Evolutionary conservation across 2,113 vertebrate species (phyloP).

Genomic region (Fulica atra): DNA sequence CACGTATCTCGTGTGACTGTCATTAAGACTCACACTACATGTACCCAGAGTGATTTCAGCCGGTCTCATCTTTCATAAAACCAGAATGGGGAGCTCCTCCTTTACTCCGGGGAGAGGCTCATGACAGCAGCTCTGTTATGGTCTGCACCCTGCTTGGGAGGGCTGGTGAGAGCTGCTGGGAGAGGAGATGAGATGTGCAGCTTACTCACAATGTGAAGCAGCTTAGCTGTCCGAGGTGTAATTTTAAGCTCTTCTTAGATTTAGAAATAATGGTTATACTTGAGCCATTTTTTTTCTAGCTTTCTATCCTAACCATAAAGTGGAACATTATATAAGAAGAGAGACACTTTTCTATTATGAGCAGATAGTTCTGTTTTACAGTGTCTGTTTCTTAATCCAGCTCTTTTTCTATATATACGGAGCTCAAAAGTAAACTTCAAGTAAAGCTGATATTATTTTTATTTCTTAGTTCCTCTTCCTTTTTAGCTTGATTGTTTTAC

Average conservation of each 20-base stretch:
- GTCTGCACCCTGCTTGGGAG: background rate
- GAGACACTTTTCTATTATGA: background rate
- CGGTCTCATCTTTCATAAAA: background rate
- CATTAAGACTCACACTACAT: background rate
- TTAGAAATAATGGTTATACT: background rate
- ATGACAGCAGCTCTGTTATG: background rate
- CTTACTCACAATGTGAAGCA: background rate
- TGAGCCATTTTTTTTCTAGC: background rate
- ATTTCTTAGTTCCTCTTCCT: conserved; percentile 44
- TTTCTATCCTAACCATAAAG: background rate
- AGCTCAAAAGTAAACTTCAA: background rate
- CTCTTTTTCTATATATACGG: background rate
- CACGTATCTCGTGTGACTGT: background rate
- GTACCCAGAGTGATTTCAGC: background rate
- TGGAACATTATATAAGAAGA: background rate
- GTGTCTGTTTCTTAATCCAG: background rate
- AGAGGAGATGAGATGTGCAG: background rate
- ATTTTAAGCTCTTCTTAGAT: background rate
- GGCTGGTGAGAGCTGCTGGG: background rate
- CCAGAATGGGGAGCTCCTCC: background rate
- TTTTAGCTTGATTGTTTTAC: conserved; percentile 42
- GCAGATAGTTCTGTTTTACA: background rate
- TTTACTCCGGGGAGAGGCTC: background rate
- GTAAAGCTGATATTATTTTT: background rate
- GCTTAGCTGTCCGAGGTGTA: background rate